Evolutionary conservation across 2,888 invertebrate species (phyloP).

Genomic region (Tachystola acroxantha): DNA sequence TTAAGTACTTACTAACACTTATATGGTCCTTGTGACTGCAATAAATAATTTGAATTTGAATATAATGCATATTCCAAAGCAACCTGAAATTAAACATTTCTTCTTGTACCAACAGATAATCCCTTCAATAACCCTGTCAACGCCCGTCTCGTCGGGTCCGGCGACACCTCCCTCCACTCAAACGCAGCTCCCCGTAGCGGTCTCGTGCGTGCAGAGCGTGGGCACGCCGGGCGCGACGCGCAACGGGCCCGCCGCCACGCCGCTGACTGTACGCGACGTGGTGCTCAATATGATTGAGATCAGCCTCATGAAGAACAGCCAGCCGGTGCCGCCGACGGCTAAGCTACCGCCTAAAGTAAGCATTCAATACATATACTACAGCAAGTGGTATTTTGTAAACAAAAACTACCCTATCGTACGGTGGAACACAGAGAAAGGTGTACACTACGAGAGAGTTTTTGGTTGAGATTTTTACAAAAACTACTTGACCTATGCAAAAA

Average conservation of each 20-base stretch:
- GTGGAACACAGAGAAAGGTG: too few relatives aligned
- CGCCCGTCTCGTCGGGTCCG: constrained; percentile 22
- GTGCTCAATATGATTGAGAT: constrained; percentile 91
- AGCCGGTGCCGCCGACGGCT: constrained; percentile 47
- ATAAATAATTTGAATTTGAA: too few relatives aligned
- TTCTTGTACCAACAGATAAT: constrained; percentile 10
- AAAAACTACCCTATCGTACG: too few relatives aligned
- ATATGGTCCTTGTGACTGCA: too few relatives aligned
- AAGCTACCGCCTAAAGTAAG: constrained; percentile 45
- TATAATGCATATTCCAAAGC: too few relatives aligned
- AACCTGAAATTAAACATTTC: too few relatives aligned
- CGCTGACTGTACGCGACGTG: constrained; percentile 88
- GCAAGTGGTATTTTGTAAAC: not conserved
- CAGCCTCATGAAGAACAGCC: constrained; percentile 83
- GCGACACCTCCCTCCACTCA: constrained; percentile 25
- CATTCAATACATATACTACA: not conserved
- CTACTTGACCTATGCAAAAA: too few relatives aligned
- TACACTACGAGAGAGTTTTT: too few relatives aligned
- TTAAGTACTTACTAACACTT: too few relatives aligned
- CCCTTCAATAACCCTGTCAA: constrained; percentile 10
- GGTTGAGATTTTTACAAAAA: too few relatives aligned
- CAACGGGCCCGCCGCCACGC: constrained; percentile 51
- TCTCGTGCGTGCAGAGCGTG: constrained; percentile 11
- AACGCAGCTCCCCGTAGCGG: constrained; percentile 33
- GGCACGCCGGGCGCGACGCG: constrained; percentile 29